Conservation (phyloP, 2,888 invertebrate genomes). For the Chrysina gloriosa region DNA sequence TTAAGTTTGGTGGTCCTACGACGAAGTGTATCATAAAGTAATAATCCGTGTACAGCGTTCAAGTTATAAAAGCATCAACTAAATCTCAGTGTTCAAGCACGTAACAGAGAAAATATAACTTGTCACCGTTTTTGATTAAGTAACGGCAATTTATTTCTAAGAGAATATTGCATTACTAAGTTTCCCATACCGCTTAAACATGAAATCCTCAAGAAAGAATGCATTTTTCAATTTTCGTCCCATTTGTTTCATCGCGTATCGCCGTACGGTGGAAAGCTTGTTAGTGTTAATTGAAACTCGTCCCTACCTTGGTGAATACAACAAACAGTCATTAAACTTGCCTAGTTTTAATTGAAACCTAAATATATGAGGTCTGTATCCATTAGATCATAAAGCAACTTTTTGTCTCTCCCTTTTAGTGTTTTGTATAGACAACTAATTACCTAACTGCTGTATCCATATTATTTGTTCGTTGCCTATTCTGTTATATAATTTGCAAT, state of each 20-base stretch:
- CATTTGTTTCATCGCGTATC: conserved; percentile 18
- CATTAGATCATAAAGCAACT: conserved; percentile 1
- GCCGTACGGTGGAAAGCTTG: neutral
- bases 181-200: conserved; percentile 4
- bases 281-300: conserved; percentile 18
- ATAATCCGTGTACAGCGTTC: too few relatives aligned
- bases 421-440: neutral
- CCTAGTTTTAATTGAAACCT: conserved; percentile 28
- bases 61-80: neutral
- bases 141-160: neutral
- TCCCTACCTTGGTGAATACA: neutral
- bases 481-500: conserved; percentile 21
- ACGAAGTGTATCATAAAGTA: too few relatives aligned
- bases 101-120: conserved; percentile 8
- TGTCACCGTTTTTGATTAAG: conserved; percentile 14
- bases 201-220: neutral
- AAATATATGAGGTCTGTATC: conserved; percentile 1
- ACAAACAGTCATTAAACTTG: conserved; percentile 13
- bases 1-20: too few relatives aligned
- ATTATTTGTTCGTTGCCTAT: neutral
- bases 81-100: neutral
- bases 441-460: neutral
- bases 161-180: neutral
- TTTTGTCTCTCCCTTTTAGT: neutral
- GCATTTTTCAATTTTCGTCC: conserved; percentile 17